Evolutionary conservation across 2,888 invertebrate genomes (phyloP), one percentile per base, ranked within the genome.

Genomic region (Nephrotoma flavescens): DNA sequence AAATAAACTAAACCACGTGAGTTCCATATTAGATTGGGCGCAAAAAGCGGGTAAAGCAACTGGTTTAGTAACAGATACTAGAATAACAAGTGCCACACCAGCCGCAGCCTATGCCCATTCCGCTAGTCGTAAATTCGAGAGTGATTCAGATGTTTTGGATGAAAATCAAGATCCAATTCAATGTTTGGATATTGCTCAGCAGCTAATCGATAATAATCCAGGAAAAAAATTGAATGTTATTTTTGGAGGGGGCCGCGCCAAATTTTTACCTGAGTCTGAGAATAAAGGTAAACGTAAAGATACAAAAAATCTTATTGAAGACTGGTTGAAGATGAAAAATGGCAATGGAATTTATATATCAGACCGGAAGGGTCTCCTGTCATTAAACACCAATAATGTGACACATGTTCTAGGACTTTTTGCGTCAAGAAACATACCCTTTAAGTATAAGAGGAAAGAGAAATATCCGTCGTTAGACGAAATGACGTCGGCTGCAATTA

Each of bases 11-110:
- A 95, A 95, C 90, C 94, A 93, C 88, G 93, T 95, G 0, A 89
- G 93, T 3, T 95, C 95, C 0, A 94, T 96, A 84, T 94, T 94
- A 0, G 92, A 93, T 57, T 94, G 95, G 94, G 95, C 96, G 0
- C 92, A 95, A 89, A 87, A 87, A 9, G 93, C 92, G 12, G 93
- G 93, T 0, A 95, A 94, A 89, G 91, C 92, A 0, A 87, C 92
- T 89, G 95, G 95, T 2, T 88, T 95, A 1, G 96, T 96, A 0
- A 97, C 97, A 0, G 96, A 95, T 0, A 95, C 96, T 0, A 92
- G 96, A 42, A 93, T 97, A 0, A 96, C 96, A 0, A 96, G 96
- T 89, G 96, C 96, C 0, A 95, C 96, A 0, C 96, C 96, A 0
- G 95, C 95, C 0, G 94, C 94, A 0, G 91, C 93, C 89, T 94